Conservation (phyloP, 2,113 vertebrate species). For the Ciconia stormi region DNA sequence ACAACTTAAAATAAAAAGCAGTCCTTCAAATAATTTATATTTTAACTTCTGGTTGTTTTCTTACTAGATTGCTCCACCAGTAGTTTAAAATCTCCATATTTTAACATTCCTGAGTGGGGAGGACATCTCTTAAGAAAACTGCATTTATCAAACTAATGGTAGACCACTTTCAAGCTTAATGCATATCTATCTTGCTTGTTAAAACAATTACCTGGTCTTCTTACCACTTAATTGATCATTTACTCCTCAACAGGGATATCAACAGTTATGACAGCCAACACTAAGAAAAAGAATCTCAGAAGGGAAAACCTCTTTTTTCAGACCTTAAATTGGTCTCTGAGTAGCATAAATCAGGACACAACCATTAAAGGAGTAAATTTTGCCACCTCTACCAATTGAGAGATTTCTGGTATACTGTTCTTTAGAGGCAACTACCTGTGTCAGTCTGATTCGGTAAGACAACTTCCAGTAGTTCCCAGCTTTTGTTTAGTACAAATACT, state of each 20-base stretch:
- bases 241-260: background rate
- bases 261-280: background rate
- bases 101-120: background rate
- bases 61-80: background rate
- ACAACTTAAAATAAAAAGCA: background rate
- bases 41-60: background rate
- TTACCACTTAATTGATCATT: conserved; percentile 1
- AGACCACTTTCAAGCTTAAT: background rate
- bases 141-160: background rate
- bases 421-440: background rate
- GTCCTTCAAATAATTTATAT: background rate
- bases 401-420: background rate
- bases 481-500: background rate
- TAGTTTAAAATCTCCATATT: background rate
- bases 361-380: background rate
- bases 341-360: background rate
- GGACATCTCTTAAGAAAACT: background rate
- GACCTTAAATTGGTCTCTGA: background rate
- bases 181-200: background rate
- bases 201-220: conserved; percentile 1
- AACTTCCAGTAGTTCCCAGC: background rate
- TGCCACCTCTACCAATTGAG: background rate
- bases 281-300: background rate
- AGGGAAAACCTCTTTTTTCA: background rate
- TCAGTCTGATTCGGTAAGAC: background rate